These are phyloP conservation scores for Sinocyclocheilus anshuiensis DNA, from an alignment of 2,113 vertebrate species.

Conservation along the genomic window DNA sequence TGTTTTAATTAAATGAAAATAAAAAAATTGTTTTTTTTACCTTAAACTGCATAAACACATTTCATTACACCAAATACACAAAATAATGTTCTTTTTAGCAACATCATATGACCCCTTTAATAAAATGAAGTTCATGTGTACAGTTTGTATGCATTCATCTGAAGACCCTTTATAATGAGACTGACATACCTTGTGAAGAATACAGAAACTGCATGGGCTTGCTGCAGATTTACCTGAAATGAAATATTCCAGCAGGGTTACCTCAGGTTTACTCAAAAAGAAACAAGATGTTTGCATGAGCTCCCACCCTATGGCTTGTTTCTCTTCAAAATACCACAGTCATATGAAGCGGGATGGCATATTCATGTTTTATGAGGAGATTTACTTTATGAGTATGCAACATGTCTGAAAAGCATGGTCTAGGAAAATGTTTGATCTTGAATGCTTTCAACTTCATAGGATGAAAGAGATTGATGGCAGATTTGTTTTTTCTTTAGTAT, in stretches of 20 bases:
- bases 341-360: constrained; percentile 12
- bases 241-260: constrained; percentile 46
- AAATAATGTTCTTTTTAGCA: too few species aligned
- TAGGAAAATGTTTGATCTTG: constrained; percentile 43
- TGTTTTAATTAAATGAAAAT: too few species aligned
- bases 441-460: constrained; percentile 30
- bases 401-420: constrained; percentile 29
- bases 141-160: neutral
- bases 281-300: constrained; percentile 30
- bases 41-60: too few species aligned
- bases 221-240: constrained; percentile 44
- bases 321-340: constrained; percentile 25
- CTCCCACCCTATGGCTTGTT: constrained; percentile 13
- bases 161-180: neutral
- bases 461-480: constrained; percentile 16
- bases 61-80: too few species aligned
- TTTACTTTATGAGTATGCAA: constrained; percentile 28
- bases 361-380: constrained; percentile 42
- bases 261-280: constrained; percentile 28
- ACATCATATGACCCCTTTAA: neutral
- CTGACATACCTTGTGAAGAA: neutral
- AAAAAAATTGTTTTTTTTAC: too few species aligned
- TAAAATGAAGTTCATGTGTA: neutral
- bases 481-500: constrained; percentile 3
- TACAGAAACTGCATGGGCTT: neutral